Evolutionary conservation across 2,797 vertebrate genomes (phyloP), one percentile per base, ranked within the genome.

Genomic region (Halcyon chelicuti): DNA sequence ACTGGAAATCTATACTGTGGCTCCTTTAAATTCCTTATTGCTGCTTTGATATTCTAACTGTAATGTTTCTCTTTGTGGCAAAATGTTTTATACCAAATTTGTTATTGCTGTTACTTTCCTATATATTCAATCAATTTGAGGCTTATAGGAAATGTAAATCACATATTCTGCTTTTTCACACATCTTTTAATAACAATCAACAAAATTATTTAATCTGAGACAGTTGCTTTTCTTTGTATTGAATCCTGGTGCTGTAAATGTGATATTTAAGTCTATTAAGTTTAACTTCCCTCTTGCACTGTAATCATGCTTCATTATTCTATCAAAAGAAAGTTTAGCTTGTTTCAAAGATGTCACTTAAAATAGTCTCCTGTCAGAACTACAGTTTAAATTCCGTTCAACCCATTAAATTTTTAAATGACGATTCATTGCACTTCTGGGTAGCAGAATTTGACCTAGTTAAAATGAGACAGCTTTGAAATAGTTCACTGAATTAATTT

Each of bases 271-370:
- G 66, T 88, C 28, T 14, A 18, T 42, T 42, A 42, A 42, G 42
- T 42, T 42, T 42, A 97, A 86, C 97, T 98, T 92, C 98, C 96
- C 86, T 98, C 98, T 96, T 99, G 98, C 97, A 98, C 98, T 89
- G 96, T 98, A 95, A 98, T 98, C 97, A 98, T 98, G 97, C 98
- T 99, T 98, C 98, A 98, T 96, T 98, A 98, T 86, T 98, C 98
- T 97, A 94, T 99, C 97, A 98, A 98, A 98, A 99, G 98, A 98
- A 98, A 98, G 98, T 98, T 97, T 85, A 89, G n/a, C 13, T 81
- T 76, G 51, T 67, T 93, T 92, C 62, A 91, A 70, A 90, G 49
- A 84, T 77, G 13, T 89, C 23, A 5, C 46, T 90, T 91, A 40
- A 92, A 81, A 73, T 51, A 89, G 40, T 82, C 25, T 44, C 29